Evolutionary conservation across 1,140 invertebrate genomes (phyloP).

Genomic region (Diachasmimorpha longicaudata): DNA sequence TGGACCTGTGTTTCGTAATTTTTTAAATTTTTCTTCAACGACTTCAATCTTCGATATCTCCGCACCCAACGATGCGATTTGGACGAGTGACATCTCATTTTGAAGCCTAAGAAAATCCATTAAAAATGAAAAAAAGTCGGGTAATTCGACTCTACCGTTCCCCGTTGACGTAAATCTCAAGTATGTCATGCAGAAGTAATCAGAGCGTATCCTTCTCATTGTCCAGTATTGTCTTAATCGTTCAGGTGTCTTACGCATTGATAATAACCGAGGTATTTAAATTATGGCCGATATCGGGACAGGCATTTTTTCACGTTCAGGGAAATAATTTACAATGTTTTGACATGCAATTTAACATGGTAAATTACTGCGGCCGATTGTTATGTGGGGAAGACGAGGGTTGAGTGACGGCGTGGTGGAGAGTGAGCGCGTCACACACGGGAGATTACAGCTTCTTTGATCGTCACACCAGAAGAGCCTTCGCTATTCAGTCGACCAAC

Average conservation of each 20-base stretch:
- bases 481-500: neutral
- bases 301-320: neutral
- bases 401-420: neutral
- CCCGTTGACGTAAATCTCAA: constrained; percentile 19
- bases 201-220: constrained; percentile 15
- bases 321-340: neutral
- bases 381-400: neutral
- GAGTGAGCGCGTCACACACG: neutral
- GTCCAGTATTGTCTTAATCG: neutral
- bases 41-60: no score
- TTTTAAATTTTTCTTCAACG: no score
- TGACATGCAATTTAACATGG: neutral
- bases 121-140: no score
- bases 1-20: no score
- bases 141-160: neutral
- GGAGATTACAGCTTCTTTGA: constrained; percentile 12
- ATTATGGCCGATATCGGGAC: neutral
- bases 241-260: neutral
- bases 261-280: neutral
- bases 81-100: no score
- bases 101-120: no score
- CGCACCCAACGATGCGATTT: no score
- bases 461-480: constrained; percentile 21
- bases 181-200: constrained; percentile 19
- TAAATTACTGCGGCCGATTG: neutral